Conservation (phyloP, 2,888 invertebrate species). For the Muschampia plurimacula region DNA sequence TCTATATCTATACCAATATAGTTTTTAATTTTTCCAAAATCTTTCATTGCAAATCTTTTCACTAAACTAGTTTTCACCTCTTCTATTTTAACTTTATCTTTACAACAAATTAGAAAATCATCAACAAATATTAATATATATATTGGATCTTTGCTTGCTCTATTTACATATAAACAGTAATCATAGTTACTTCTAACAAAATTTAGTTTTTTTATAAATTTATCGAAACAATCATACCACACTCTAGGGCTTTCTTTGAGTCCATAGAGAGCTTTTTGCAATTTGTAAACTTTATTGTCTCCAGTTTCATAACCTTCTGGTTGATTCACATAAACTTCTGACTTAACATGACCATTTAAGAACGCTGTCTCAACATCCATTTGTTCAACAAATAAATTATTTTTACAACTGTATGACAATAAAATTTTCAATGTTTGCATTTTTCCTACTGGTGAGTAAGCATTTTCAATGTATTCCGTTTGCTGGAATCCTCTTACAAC, state of each 20-base stretch:
- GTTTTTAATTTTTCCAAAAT: slow-evolving; percentile 52
- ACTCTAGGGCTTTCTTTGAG: slow-evolving; percentile 47
- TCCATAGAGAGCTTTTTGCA: slow-evolving; percentile 52
- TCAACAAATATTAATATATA: slow-evolving; percentile 50
- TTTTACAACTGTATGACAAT: slow-evolving; percentile 50
- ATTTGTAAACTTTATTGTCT: slow-evolving; percentile 52
- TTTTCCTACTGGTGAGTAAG: slow-evolving; percentile 50
- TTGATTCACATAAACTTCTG: slow-evolving; percentile 53
- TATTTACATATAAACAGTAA: slow-evolving; percentile 48
- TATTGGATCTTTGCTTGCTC: slow-evolving; percentile 43
- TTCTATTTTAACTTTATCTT: slow-evolving; percentile 46
- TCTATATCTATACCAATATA: slow-evolving; percentile 58
- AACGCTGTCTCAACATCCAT: slow-evolving; percentile 53
- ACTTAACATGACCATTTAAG: slow-evolving; percentile 48
- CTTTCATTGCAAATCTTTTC: slow-evolving; percentile 52
- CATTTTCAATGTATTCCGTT: slow-evolving; percentile 39
- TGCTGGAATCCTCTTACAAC: background rate
- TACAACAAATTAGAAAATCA: slow-evolving; percentile 52
- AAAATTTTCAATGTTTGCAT: slow-evolving; percentile 55
- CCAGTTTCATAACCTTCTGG: slow-evolving; percentile 52
- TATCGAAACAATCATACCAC: slow-evolving; percentile 48
- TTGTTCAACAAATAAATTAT: slow-evolving; percentile 45
- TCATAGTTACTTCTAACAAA: slow-evolving; percentile 48
- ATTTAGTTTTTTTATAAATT: slow-evolving; percentile 43
- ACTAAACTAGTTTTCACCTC: slow-evolving; percentile 47